These are phyloP conservation scores for Ernsta delagoae DNA, from an alignment of 2,888 invertebrate genomes.

Conservation along the genomic window DNA sequence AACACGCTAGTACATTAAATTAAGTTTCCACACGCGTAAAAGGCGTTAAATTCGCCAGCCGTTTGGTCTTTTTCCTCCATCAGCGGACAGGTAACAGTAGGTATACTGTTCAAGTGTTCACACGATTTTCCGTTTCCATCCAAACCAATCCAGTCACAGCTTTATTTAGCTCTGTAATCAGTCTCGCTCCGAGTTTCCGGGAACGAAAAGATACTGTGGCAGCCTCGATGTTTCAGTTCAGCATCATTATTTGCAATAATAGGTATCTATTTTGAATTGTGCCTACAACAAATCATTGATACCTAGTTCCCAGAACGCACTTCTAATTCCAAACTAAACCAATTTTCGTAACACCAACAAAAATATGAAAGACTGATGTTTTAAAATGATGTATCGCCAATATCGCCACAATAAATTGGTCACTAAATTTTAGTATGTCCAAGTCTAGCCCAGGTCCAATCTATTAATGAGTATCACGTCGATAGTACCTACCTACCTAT, in stretches of 20 bases:
- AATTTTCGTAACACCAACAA: no score
- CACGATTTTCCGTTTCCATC: slow-evolving; percentile 43
- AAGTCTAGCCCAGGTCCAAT: background rate
- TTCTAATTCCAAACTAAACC: no score
- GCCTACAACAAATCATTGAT: no score
- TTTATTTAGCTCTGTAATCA: slow-evolving; percentile 58
- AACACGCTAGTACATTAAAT: no score
- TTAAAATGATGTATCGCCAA: background rate
- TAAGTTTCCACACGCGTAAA: background rate
- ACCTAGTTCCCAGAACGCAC: no score
- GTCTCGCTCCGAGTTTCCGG: slow-evolving; percentile 51
- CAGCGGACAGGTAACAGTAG: slow-evolving; percentile 35
- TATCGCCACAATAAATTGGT: background rate
- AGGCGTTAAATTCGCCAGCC: background rate
- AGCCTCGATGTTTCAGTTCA: background rate
- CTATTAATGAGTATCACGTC: background rate
- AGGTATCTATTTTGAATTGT: no score
- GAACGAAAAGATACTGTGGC: slow-evolving; percentile 44
- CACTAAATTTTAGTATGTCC: no score
- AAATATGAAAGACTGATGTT: background rate
- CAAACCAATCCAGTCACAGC: slow-evolving; percentile 45
- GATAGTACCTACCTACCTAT: no score
- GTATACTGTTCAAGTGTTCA: background rate
- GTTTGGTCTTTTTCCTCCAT: slow-evolving; percentile 2
- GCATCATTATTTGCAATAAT: background rate